Base-by-base conservation (phyloP, 2,797 vertebrate genomes). In the Macropus fuliginosus region DNA sequence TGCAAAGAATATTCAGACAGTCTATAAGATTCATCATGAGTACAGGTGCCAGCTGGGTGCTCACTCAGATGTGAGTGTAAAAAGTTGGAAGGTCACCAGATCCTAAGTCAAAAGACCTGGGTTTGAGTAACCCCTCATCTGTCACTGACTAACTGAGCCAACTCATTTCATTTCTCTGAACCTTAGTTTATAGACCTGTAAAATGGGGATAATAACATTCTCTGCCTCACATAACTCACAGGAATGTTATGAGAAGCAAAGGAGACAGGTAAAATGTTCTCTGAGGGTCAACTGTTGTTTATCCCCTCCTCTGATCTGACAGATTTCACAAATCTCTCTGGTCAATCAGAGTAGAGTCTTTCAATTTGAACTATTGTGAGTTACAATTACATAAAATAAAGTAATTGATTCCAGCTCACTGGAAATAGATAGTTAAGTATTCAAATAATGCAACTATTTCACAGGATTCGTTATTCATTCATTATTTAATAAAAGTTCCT, bases 391-490 rank as follows among this genome's bases (percentile, higher is more conserved):
- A 8, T 74, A 46, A 81, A 81, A 46, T 40, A 81, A 81, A 46
- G n/a, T 40, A 81, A 81, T 40, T 81, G n/a, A 81, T 46, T 24
- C n/a, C 40, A 81, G n/a, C 21, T 62, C 18, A 4, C 0, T 12
- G n/a, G 91, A 57, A 50, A 46, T 24, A 12, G 24, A 29, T 89
- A 46, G 74, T 56, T 16, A 16, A 18, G 52, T 54, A n/a, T 57
- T 62, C 46, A 28, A 81, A 54, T 50, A 54, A 46, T n/a, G 66
- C 29, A 90, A 16, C 18, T 59, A 3, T 96, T 96, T 95, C 62
- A 87, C 55, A 96, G 92, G 27, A 81, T 55, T 0, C 9, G 50
- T 50, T 50, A 27, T 27, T 87, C 24, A 87, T 87, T 27, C 24
- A 87, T 87, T 87, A 87, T 87, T 87, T 87, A 87, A 50, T 87